Percentiles rank a stretch among this genome's conserved stretches.
Evolutionary conservation across 1,140 invertebrate species (phyloP).

Genomic region (Lepidurus couesii): DNA sequence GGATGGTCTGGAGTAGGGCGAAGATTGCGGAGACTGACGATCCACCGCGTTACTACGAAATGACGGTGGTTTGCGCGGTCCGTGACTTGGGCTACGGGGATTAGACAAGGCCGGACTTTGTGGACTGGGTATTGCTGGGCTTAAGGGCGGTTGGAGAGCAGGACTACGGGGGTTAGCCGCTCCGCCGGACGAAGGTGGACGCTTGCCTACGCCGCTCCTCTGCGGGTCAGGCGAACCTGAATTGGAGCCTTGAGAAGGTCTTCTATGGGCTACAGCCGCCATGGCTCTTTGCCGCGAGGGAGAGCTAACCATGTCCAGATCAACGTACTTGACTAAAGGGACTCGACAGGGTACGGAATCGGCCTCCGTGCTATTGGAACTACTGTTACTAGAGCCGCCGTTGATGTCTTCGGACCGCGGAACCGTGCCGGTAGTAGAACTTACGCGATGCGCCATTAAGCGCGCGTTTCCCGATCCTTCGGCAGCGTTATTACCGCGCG

Average conservation of each 20-base stretch:
- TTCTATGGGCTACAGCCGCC: neutral
- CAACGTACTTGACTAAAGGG: slow-evolving; percentile 34
- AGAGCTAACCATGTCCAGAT: slow-evolving; percentile 34
- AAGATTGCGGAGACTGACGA: slow-evolving; percentile 30
- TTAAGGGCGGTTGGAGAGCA: slow-evolving; percentile 30
- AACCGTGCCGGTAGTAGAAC: neutral
- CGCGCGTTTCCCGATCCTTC: neutral
- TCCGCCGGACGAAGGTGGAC: neutral
- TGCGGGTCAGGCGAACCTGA: slow-evolving; percentile 32
- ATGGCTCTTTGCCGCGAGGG: slow-evolving; percentile 27
- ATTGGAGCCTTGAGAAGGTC: slow-evolving; percentile 31
- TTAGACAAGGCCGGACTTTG: slow-evolving; percentile 18
- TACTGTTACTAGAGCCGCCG: neutral
- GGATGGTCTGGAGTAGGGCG: slow-evolving; percentile 30
- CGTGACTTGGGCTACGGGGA: neutral
- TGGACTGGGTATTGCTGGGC: slow-evolving; percentile 25
- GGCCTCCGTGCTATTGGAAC: slow-evolving; percentile 9
- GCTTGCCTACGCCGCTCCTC: slow-evolving; percentile 17
- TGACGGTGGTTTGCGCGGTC: neutral
- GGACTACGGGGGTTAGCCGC: slow-evolving; percentile 27
- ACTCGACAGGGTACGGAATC: slow-evolving; percentile 21
- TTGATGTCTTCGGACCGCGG: neutral
- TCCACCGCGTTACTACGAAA: neutral
- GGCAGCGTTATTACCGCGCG: neutral
- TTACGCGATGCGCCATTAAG: neutral